phyloP scores from a whole-genome alignment of 2,113 vertebrate genomes.

The Marmota flaviventris region DNA sequence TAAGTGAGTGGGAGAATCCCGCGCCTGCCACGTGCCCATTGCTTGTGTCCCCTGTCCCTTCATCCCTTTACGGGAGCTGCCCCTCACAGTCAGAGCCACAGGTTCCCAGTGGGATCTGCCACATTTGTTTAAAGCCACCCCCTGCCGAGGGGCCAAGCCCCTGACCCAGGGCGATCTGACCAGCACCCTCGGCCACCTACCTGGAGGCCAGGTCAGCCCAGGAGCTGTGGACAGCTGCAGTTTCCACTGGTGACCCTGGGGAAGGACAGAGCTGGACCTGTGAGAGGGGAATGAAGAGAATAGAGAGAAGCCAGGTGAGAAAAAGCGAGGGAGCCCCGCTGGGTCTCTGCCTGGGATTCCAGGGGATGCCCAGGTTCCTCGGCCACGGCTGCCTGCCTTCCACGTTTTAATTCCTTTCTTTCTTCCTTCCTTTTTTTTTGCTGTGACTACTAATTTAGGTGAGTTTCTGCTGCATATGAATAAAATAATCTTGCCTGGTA shows the following conservation, averaged over 20 bases:
- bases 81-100: not conserved
- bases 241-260: not conserved
- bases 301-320: not conserved
- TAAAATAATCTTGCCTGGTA: not conserved
- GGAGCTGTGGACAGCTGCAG: not conserved
- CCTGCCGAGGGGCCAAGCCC: not conserved
- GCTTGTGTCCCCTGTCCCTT: no score
- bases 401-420: no score
- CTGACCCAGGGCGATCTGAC: not conserved
- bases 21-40: not conserved
- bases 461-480: not conserved
- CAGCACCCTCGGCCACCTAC: not conserved
- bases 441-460: not conserved
- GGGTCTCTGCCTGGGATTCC: not conserved
- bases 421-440: not conserved
- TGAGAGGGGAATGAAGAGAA: no score
- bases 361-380: not conserved
- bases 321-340: not conserved
- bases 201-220: accelerated
- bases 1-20: accelerated
- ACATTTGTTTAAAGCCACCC: not conserved
- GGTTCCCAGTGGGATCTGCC: not conserved
- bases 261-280: not conserved
- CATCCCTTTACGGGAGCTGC: not conserved
- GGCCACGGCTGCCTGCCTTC: not conserved